Conservation (phyloP, 2,888 invertebrate genomes). For the Eupithecia tripunctaria region DNA sequence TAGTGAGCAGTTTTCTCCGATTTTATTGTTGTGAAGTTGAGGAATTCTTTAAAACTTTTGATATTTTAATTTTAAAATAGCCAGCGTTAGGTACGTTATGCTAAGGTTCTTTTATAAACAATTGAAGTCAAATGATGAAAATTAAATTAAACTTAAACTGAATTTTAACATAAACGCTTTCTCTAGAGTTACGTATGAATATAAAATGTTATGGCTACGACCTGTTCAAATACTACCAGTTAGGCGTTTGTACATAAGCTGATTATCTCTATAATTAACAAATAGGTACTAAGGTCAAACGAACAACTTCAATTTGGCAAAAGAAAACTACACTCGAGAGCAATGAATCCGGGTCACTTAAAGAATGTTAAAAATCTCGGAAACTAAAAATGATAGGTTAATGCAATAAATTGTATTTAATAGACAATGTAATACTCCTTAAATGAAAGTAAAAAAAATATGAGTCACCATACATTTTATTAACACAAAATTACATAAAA, state of each 20-base stretch:
- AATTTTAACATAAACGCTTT: background rate
- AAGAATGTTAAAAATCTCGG: no score
- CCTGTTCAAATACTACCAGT: background rate
- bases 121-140: background rate
- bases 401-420: no score
- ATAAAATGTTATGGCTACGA: background rate
- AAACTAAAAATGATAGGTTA: no score
- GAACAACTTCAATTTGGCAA: background rate
- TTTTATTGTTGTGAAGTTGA: conserved; percentile 64
- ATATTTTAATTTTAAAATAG: background rate
- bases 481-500: no score
- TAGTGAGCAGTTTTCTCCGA: conserved; percentile 62
- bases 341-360: no score
- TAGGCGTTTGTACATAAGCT: background rate
- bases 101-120: background rate
- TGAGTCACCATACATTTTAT: no score
- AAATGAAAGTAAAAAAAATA: no score
- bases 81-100: background rate
- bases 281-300: background rate
- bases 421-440: no score
- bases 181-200: background rate
- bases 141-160: background rate
- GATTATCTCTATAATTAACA: background rate
- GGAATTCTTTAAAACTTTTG: conserved; percentile 48
- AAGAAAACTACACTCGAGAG: no score